Evolutionary conservation across 2,888 invertebrate genomes (phyloP), one percentile per base, ranked within the genome.

Genomic region (Phrixothrix hirtus): DNA sequence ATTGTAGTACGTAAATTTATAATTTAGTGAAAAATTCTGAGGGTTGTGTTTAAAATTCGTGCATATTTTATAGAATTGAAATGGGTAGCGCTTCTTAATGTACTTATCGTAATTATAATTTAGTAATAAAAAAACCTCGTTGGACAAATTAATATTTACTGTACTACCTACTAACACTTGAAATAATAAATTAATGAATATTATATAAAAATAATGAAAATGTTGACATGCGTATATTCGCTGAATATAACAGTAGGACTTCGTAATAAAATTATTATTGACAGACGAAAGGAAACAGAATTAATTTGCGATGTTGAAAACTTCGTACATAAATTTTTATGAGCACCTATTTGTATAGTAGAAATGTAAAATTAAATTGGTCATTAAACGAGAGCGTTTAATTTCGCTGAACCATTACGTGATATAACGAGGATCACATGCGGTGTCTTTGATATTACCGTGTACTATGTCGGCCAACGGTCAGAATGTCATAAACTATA

Each of bases 401-500:
- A 48, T 48, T 43, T 45, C 35, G 54, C 21, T 10, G 15, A 27
- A 29, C 42, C 45, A 35, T 39, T 45, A 41, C 32, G 17, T 30
- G 38, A 43, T 21, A 41, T 43, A 45, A 49, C 39, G 45, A 50
- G 41, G 43, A 55, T 55, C 49, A 44, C 48, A 41, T 49, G 53
- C 53, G 53, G 46, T 25, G 42, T 54, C 55, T 51, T 51, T 51
- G 51, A 51, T 51, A 45, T 39, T 43, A 37, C 26, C 34, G 16
- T 16, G 31, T 36, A 17, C 30, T 37, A 46, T 31, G 37, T 27
- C 41, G 65, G 65, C 65, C 66, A 68, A 65, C 59, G 63, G 61
- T 57, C 66, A 66, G 69, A 66, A 68, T 66, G 68, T 67, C 68
- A 65, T 69, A 69, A 70, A 70, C 66, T 69, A 67, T 68, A 67